Conservation (phyloP, 2,113 vertebrate genomes). For the Amphiprion ocellaris region DNA sequence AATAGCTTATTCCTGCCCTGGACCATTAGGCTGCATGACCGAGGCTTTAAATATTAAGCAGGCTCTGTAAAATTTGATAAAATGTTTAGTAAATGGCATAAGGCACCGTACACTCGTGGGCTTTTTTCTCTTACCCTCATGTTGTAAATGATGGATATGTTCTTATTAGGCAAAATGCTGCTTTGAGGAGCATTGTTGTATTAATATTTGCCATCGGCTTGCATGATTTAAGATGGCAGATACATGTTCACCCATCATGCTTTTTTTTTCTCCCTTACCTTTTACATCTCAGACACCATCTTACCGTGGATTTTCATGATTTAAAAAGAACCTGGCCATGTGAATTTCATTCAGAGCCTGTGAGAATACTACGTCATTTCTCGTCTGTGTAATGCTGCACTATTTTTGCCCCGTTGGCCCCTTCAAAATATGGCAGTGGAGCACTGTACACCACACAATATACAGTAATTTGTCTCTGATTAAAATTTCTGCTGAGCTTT, state of each 20-base stretch:
- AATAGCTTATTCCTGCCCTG: conserved; percentile 81
- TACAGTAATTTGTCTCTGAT: conserved; percentile 83
- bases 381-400: conserved; percentile 32
- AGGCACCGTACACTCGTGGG: conserved; percentile 55
- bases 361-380: conserved; percentile 14
- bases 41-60: conserved; percentile 85
- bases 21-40: conserved; percentile 81
- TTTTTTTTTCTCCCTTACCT: conserved; percentile 46
- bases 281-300: conserved; percentile 43
- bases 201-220: conserved; percentile 69
- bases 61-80: conserved; percentile 84
- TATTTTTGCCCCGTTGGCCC: conserved; percentile 64
- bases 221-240: conserved; percentile 75
- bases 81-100: conserved; percentile 82
- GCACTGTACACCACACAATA: conserved; percentile 65
- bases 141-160: conserved; percentile 80
- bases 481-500: conserved; percentile 85
- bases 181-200: conserved; percentile 73
- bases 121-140: conserved; percentile 49
- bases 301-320: conserved; percentile 24
- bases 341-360: background rate
- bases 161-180: conserved; percentile 77
- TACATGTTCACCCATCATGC: conserved; percentile 62
- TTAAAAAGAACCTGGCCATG: conserved; percentile 30
- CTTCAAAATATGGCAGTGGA: conserved; percentile 29